Base-by-base conservation (phyloP, 2,113 vertebrate species). In the Heliornis fulica region DNA sequence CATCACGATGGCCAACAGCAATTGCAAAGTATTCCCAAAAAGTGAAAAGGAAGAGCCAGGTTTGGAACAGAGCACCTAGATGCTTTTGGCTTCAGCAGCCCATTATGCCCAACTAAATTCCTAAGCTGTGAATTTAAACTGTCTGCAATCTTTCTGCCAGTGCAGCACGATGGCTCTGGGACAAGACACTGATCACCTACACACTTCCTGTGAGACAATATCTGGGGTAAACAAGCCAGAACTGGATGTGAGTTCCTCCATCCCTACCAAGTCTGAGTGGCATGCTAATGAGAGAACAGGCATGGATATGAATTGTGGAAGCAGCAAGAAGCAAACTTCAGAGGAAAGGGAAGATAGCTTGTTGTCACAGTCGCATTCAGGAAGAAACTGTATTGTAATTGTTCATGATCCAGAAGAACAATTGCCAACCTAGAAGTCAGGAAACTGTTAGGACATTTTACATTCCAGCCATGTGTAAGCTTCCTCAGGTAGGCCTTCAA, bases 381-480 rank as follows among this genome's bases (percentile, higher is more conserved):
- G 46, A 79, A 61, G 12, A 74, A 19, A 41, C n/a, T 11, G 9
- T 26, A 36, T 54, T 54, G 38, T 26, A 68, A 56, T 26, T 60
- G 66, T 12, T 68, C 57, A 50, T 10, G 25, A 69, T 34, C 68
- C 25, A 2, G 63, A 80, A 8, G 15, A 88, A 54, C 22, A 38
- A 32, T 32, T 36, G n/a, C 43, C 54, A 56, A 38, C 54, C 41
- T 75, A 34, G 57, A 63, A 85, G 54, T 26, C 38, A 51, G 7
- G 74, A 40, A 79, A 14, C 12, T 45, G 7, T 80, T 80, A 69
- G 10, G 14, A 56, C 16, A 32, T 29, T 60, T 46, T 61, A 56
- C 0, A 0, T 31, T 41, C 36, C 40, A 60, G 25, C 20, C 2
- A 8, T 3, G 20, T 16, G 13, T 9, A 16, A 76, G 29, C 21